A percentile compares a stretch with the other conserved stretches of the same genome.
Evolutionary conservation across 2,888 invertebrate species (phyloP).

Genomic region (Tillus elongatus): DNA sequence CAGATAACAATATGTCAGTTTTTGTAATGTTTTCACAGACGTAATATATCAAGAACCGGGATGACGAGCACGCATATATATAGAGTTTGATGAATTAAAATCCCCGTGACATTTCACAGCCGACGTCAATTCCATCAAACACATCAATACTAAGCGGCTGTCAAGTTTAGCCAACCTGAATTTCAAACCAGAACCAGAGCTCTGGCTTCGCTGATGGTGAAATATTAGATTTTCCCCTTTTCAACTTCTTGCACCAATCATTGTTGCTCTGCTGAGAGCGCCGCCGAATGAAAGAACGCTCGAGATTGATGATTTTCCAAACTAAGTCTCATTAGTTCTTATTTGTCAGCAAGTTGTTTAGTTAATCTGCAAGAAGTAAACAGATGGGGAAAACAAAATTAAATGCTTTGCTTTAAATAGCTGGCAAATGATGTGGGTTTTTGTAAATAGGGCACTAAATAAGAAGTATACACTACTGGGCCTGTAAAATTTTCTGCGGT

Average conservation of each 20-base stretch:
- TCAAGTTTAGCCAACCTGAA: conserved; percentile 1
- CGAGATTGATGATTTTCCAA: background rate
- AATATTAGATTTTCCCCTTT: conserved; percentile 1
- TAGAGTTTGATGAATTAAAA: conserved; percentile 8
- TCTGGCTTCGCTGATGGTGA: no score
- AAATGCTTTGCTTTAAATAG: no score
- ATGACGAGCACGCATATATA: no score
- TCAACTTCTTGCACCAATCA: background rate
- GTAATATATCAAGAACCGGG: no score
- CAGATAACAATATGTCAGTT: no score
- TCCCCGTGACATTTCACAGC: conserved; percentile 5
- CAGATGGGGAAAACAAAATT: no score
- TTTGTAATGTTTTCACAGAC: no score
- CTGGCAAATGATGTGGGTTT: no score
- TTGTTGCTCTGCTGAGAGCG: background rate
- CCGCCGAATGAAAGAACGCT: background rate
- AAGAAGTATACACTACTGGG: no score
- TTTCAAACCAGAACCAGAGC: background rate
- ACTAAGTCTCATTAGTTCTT: background rate
- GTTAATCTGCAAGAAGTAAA: background rate
- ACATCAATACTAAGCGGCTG: conserved; percentile 5
- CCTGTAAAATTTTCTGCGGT: no score
- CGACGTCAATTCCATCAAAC: conserved; percentile 8
- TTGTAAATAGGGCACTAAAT: no score
- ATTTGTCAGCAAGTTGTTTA: background rate